Base-by-base conservation (phyloP, 1,140 invertebrate species). In the Venturia canescens region DNA sequence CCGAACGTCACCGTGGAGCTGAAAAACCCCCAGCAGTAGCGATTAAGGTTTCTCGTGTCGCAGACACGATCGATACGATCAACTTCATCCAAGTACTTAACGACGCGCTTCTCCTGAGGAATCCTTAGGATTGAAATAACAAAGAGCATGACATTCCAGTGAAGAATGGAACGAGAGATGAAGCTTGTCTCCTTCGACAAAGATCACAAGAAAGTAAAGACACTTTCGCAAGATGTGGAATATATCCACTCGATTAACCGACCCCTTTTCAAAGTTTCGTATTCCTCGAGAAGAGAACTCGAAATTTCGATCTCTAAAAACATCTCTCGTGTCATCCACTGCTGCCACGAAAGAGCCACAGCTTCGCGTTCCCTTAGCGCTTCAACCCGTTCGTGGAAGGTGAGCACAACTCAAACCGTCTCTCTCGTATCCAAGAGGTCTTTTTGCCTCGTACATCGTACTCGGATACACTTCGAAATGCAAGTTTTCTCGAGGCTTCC, bases 261-360 rank as follows among this genome's bases (percentile, higher is more conserved):
- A 82, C 50, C 57, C 48, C 83, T 78, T 86, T 83, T 80, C 80
- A 85, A 86, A 83, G 79, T 81, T 83, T 83, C 80, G 76, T 50
- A 85, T 83, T 85, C 69, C 79, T 53, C 60, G 75, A 60, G 26
- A 18, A 60, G 27, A 27, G 29, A 50, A 27, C 13, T 60, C 18
- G 9, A 53, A 50, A n/a, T 18, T 60, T 60, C 26, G 23, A 29
- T 60, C 11, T 34, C 27, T 76, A 53, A n/a, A 6, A 16, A 69
- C 27, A 31, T 57, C 44, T 29, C 18, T 74, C 31, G 70, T 44
- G 70, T 74, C 50, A 79, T 71, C 16, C 50, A 57, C 69, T 60
- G 11, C 23, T 60, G 69, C 31, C n/a, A n/a, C n/a, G n/a, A 29
- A 63, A 71, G 29, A 82, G 84, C 81, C 80, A 75, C 75, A 31